A percentile compares a stretch with the other conserved stretches of the same genome.
Evolutionary conservation across 1,140 invertebrate genomes (phyloP).

Genomic region (Procambarus clarkii): DNA sequence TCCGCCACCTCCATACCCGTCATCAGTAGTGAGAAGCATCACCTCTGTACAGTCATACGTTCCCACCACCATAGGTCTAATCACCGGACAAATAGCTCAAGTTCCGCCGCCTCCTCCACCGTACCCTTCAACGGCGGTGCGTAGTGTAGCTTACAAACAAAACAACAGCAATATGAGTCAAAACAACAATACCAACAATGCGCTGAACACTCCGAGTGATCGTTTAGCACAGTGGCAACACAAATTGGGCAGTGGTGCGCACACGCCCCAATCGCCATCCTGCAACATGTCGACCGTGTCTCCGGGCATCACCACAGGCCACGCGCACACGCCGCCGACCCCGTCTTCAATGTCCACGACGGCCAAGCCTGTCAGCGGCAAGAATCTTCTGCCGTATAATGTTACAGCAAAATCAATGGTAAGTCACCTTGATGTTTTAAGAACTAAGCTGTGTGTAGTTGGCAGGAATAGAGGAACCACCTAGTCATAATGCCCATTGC

Average conservation of each 20-base stretch:
- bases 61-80: slow-evolving; percentile 22
- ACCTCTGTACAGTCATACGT: slow-evolving; percentile 49
- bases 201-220: slow-evolving; percentile 59
- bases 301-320: slow-evolving; percentile 41
- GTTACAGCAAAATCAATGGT: slow-evolving; percentile 87
- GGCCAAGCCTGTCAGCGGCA: slow-evolving; percentile 78
- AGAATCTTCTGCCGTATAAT: slow-evolving; percentile 89
- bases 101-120: slow-evolving; percentile 59
- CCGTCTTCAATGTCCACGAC: slow-evolving; percentile 50
- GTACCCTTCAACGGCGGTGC: slow-evolving; percentile 64
- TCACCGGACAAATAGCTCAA: slow-evolving; percentile 46
- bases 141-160: slow-evolving; percentile 27
- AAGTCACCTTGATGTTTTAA: slow-evolving; percentile 69
- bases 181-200: slow-evolving; percentile 23
- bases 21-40: slow-evolving; percentile 72
- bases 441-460: neutral
- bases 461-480: too few species aligned
- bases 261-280: neutral
- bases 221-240: slow-evolving; percentile 68
- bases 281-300: slow-evolving; percentile 11
- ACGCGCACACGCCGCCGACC: slow-evolving; percentile 15
- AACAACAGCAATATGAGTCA: slow-evolving; percentile 42
- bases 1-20: slow-evolving; percentile 74
- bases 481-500: too few species aligned
- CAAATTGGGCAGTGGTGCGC: slow-evolving; percentile 50